These are phyloP conservation scores for Syrrhaptes paradoxus DNA, from an alignment of 2,113 vertebrate genomes.

Conservation along the genomic window DNA sequence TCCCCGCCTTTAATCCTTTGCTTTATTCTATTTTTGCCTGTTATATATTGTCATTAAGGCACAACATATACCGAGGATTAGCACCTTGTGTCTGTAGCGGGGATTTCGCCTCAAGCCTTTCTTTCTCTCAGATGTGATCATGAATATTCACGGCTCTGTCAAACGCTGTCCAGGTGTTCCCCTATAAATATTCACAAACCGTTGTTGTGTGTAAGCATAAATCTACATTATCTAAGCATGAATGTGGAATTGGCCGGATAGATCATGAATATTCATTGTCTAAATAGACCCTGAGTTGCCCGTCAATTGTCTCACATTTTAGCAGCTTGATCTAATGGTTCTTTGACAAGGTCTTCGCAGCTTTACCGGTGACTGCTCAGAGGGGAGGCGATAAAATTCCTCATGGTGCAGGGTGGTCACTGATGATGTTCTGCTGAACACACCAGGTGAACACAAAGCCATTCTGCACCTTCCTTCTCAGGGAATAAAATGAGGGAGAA, in stretches of 20 bases:
- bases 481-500: background rate
- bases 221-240: slow-evolving; percentile 53
- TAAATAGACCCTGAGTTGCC: slow-evolving; percentile 35
- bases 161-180: slow-evolving; percentile 58
- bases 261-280: slow-evolving; percentile 54
- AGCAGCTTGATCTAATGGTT: slow-evolving; percentile 9
- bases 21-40: background rate
- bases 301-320: slow-evolving; percentile 11
- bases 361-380: background rate
- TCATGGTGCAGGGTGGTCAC: background rate
- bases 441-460: background rate
- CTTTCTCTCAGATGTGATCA: slow-evolving; percentile 16
- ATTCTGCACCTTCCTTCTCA: background rate
- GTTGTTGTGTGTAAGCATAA: slow-evolving; percentile 61
- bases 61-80: background rate
- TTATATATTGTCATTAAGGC: background rate
- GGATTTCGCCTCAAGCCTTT: slow-evolving; percentile 6
- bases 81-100: background rate
- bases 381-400: background rate
- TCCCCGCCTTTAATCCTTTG: background rate
- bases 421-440: background rate
- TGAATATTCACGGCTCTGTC: background rate
- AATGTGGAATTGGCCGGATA: slow-evolving; percentile 56
- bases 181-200: slow-evolving; percentile 67
- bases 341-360: background rate